A percentile compares a stretch with the other conserved stretches of the same genome.
phyloP scores from a whole-genome alignment of 2,797 vertebrate species.

The Intellagama lesueurii region DNA sequence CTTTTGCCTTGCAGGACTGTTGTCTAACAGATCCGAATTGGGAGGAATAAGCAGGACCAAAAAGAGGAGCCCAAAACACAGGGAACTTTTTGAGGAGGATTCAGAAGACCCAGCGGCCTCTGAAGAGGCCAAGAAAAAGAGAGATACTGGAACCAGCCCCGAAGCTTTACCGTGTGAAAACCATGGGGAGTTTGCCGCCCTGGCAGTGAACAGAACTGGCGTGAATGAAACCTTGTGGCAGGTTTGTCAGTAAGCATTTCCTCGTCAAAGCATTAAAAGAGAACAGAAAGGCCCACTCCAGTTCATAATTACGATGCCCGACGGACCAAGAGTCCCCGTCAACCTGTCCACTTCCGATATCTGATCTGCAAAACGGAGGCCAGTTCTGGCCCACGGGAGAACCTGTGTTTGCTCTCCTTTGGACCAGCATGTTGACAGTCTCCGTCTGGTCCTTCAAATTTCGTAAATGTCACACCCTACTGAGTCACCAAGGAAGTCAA shows the following conservation, averaged over 20 bases:
- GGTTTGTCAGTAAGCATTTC: slow-evolving; percentile 13
- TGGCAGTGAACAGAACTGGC: too few species aligned
- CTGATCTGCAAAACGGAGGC: not conserved
- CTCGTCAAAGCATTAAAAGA: not conserved
- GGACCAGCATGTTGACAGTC: not conserved
- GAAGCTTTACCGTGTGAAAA: not conserved
- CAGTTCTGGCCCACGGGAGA: too few species aligned
- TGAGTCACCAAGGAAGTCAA: too few species aligned
- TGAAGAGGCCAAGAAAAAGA: not conserved
- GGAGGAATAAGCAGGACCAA: not conserved
- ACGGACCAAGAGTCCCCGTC: too few species aligned
- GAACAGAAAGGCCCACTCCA: too few species aligned
- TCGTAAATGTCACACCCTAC: not conserved
- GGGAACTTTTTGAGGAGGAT: not conserved
- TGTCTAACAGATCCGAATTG: not conserved
- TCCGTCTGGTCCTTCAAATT: not conserved
- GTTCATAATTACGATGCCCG: not conserved
- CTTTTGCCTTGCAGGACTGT: slow-evolving; percentile 8
- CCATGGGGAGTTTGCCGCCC: not conserved
- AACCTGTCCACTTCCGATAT: not conserved
- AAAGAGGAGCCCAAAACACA: not conserved
- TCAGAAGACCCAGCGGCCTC: too few species aligned
- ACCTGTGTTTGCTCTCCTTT: too few species aligned
- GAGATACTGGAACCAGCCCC: not conserved
- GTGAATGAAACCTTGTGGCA: not conserved